phyloP scores from a whole-genome alignment of 2,888 invertebrate species.

The Nebria brevicollis region DNA sequence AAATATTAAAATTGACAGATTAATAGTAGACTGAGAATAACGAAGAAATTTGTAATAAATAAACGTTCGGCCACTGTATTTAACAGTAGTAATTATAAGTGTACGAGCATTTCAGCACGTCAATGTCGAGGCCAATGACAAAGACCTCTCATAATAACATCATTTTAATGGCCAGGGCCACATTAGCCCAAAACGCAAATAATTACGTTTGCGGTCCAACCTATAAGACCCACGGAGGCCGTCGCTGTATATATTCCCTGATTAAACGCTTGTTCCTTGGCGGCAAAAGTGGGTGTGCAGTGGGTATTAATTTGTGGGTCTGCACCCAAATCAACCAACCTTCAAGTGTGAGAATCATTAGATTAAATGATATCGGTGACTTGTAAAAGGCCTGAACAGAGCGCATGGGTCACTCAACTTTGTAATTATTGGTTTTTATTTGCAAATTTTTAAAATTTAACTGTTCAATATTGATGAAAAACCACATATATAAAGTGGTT shows the following conservation, averaged over 20 bases:
- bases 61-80: not conserved
- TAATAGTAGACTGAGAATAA: not conserved
- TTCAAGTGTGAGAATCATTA: constrained; percentile 7
- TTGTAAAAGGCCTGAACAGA: not conserved
- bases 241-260: not conserved
- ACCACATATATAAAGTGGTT: not conserved
- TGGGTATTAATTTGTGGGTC: constrained; percentile 38
- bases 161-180: not conserved
- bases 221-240: not conserved
- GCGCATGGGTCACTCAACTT: constrained; percentile 33
- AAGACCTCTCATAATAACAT: not conserved
- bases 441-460: not conserved
- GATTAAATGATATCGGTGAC: constrained; percentile 2
- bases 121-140: constrained; percentile 8
- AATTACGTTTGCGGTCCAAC: not conserved
- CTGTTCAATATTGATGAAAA: not conserved
- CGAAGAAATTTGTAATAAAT: not conserved
- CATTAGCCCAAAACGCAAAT: not conserved
- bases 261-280: not conserved
- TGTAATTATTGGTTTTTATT: not conserved
- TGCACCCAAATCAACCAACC: not conserved
- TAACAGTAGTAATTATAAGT: not conserved
- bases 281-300: constrained; percentile 15
- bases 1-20: not conserved
- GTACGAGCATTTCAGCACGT: not conserved